A percentile compares a stretch with the other conserved stretches of the same genome.
These are phyloP conservation scores for Polydrusus pterygomalis DNA, from an alignment of 2,888 invertebrate species.

Conservation along the genomic window DNA sequence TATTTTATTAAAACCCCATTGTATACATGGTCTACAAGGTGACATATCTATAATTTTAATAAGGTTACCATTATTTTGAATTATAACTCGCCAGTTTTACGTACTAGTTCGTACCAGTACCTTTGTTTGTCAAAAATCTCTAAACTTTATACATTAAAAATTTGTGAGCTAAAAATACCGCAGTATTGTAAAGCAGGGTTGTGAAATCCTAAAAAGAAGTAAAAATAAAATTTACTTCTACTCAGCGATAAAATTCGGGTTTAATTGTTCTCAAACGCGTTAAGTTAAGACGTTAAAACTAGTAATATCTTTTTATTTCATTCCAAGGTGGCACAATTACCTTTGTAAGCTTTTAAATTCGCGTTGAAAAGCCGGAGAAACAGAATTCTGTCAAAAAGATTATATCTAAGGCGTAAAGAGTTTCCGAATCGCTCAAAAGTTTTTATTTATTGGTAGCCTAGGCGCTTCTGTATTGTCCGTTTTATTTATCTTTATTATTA, in stretches of 20 bases:
- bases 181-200: too few relatives aligned
- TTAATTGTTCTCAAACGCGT: background rate
- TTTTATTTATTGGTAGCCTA: slow-evolving; percentile 23
- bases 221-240: background rate
- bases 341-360: slow-evolving; percentile 2
- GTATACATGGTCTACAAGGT: too few relatives aligned
- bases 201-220: too few relatives aligned
- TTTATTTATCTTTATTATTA: background rate
- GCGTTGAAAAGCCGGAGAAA: slow-evolving; percentile 2
- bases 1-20: too few relatives aligned
- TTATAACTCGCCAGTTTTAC: too few relatives aligned
- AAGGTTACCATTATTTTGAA: too few relatives aligned
- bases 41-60: too few relatives aligned
- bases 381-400: slow-evolving; percentile 11
- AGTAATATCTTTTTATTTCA: background rate
- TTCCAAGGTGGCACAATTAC: slow-evolving; percentile 1
- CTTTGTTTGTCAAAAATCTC: too few relatives aligned
- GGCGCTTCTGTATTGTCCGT: background rate
- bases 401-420: background rate
- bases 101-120: too few relatives aligned
- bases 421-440: background rate
- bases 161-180: too few relatives aligned
- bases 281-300: background rate
- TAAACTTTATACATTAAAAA: too few relatives aligned
- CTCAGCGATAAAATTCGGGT: background rate